phyloP scores from a whole-genome alignment of 2,797 vertebrate genomes.

The Alcedo quadribrachys region DNA sequence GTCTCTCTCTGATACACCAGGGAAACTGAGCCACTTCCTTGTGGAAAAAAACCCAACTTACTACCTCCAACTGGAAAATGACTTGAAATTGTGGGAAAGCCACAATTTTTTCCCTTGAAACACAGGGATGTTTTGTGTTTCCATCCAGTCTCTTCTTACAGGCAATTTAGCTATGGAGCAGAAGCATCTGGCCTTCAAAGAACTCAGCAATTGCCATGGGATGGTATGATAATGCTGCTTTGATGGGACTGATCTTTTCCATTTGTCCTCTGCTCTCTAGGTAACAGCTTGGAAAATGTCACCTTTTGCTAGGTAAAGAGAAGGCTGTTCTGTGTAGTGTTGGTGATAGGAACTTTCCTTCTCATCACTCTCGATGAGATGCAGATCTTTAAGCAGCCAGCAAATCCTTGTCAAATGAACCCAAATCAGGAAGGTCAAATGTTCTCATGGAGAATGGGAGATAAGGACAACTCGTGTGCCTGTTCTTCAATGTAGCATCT shows the following conservation, averaged over 20 bases:
- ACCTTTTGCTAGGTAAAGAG: conserved; percentile 53
- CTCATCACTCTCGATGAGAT: conserved; percentile 26
- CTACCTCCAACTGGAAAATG: conserved; percentile 30
- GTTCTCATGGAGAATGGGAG: conserved; percentile 53
- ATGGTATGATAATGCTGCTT: conserved; percentile 68
- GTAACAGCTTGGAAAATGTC: conserved; percentile 74
- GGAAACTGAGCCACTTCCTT: neutral
- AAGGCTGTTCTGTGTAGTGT: conserved; percentile 26
- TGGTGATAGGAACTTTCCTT: conserved; percentile 43
- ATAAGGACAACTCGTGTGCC: conserved; percentile 49
- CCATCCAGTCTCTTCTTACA: conserved; percentile 19
- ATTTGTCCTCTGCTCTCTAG: conserved; percentile 70
- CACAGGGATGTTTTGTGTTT: neutral
- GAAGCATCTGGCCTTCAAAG: conserved; percentile 68
- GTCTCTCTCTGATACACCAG: neutral
- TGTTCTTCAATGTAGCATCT: conserved; percentile 44
- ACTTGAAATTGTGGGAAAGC: conserved; percentile 34
- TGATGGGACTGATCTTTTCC: conserved; percentile 70
- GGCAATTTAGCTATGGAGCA: conserved; percentile 62
- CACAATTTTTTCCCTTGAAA: neutral
- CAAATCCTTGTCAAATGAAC: conserved; percentile 54
- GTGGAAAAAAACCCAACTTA: neutral
- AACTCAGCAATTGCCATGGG: conserved; percentile 65
- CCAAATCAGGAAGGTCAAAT: conserved; percentile 69
- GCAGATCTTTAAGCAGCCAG: conserved; percentile 53